Base-by-base conservation (phyloP, 2,797 vertebrate genomes). In the Notoglanidium macrostoma region DNA sequence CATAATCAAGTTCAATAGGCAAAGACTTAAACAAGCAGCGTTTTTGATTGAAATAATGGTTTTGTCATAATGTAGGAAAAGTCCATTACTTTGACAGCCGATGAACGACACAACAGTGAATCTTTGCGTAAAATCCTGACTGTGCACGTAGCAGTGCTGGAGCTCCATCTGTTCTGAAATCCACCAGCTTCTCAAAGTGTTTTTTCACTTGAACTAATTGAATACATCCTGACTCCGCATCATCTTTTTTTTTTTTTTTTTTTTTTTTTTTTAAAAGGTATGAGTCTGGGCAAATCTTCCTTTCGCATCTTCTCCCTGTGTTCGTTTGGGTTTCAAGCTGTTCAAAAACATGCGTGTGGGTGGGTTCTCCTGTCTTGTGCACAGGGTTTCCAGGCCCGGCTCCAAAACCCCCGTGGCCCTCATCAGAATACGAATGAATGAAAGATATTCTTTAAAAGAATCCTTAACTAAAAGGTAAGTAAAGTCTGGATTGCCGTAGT, bases 91-190 rank as follows among this genome's bases (percentile, higher is more conserved):
- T 29, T 32, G 49, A 77, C 49, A 77, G 49, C 49, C 32, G 74
- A 77, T 15, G 49, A 76, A 51, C 54, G 26, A 76, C n/a, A 54
- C 49, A 29, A n/a, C 7, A 14, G 12, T n/a, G 23, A 49, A 74
- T 74, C 44, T 26, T 14, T 49, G 72, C 26, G 15, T 17, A 23
- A 10, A 77, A 77, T 29, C 49, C n/a, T 29, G 74, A 9, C 49
- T 6, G 0, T 29, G 15, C 14, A 8, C 15, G 5, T 54, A 77
- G n/a, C 74, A 54, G 17, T 54, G n/a, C 49, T 77, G 49, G n/a
- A 54, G 74, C 26, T 77, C 74, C 49, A 77, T 77, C 74, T 54
- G 74, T 17, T 54, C 7, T 32, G n/a, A 54, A 54, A 77, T 77
- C 17, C 14, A 17, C 14, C n/a, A 76, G 46, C 46, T 51, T 76